Percentiles rank a stretch among this genome's conserved stretches.
Conservation (phyloP, 2,113 vertebrate genomes). For the Aphyosemion australe region DNA sequence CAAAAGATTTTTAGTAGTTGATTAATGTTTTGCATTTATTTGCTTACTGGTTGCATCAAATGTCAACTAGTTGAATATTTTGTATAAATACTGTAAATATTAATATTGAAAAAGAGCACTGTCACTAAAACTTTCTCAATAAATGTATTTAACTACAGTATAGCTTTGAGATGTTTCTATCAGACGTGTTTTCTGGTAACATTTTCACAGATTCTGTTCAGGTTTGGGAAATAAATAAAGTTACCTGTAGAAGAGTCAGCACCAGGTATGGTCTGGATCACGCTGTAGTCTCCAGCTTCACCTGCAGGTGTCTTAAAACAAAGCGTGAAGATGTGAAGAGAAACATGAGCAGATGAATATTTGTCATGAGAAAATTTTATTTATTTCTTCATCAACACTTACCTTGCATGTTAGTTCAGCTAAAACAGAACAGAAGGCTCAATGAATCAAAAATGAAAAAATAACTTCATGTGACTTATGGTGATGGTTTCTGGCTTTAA, state of each 20-base stretch:
- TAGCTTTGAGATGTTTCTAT: no score
- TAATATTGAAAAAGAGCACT: no score
- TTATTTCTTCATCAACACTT: slow-evolving; percentile 3
- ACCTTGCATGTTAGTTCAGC: background rate
- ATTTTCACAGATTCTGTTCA: no score
- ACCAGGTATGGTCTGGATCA: background rate
- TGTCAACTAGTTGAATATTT: no score
- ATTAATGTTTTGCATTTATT: no score
- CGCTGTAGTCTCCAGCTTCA: background rate
- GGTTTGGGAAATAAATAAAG: background rate
- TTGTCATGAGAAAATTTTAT: background rate
- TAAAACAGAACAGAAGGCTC: slow-evolving; percentile 4
- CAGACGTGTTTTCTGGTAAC: no score
- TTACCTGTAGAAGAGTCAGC: slow-evolving; percentile 3
- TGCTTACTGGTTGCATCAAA: no score
- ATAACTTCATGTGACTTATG: background rate
- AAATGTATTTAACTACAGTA: no score
- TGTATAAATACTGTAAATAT: no score
- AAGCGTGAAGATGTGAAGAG: background rate
- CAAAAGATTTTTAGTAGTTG: no score
- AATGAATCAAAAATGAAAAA: background rate
- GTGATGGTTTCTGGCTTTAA: no score
- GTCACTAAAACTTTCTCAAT: no score
- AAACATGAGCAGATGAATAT: background rate
- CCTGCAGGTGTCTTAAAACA: slow-evolving; percentile 13